Conservation (phyloP, 2,888 invertebrate species). For the Schizotus pectinicornis region DNA sequence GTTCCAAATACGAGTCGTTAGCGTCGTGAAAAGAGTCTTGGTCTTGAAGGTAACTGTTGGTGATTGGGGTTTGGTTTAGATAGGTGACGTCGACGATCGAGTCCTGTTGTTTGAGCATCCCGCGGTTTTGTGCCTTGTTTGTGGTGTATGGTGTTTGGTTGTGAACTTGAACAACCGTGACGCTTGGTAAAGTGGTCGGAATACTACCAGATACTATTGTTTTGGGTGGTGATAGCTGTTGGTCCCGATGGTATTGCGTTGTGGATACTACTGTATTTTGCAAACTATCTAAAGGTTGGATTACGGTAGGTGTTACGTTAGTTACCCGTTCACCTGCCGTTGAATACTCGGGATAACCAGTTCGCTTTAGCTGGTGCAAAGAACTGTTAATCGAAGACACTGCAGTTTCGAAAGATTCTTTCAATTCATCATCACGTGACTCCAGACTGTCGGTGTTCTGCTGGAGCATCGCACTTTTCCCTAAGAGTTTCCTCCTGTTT, state of each 20-base stretch:
- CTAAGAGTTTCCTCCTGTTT: constrained; percentile 17
- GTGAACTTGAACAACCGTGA: constrained; percentile 48
- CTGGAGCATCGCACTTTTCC: constrained; percentile 53
- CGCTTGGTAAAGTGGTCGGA: constrained; percentile 52
- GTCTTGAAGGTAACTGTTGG: constrained; percentile 9
- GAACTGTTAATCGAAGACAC: constrained; percentile 59
- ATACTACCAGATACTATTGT: constrained; percentile 46
- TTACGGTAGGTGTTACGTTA: constrained; percentile 36
- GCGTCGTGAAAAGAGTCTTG: constrained; percentile 16
- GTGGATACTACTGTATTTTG: constrained; percentile 37
- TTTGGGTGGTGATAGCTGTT: constrained; percentile 45
- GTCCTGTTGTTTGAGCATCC: constrained; percentile 60
- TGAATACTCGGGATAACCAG: constrained; percentile 37
- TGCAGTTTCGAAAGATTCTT: constrained; percentile 64
- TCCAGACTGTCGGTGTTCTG: constrained; percentile 64
- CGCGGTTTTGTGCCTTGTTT: constrained; percentile 39
- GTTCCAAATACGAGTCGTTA: constrained; percentile 21
- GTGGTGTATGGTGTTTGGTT: constrained; percentile 17
- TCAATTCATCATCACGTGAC: constrained; percentile 63
- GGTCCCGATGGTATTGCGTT: constrained; percentile 53
- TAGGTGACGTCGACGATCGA: constrained; percentile 51
- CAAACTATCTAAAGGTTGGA: constrained; percentile 31
- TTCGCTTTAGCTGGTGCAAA: constrained; percentile 53
- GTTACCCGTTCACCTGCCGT: constrained; percentile 35
- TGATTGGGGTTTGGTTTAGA: constrained; percentile 18